A percentile compares a stretch with the other conserved stretches of the same genome.
These are phyloP conservation scores for Kuschelorhynchus macadamiae DNA, from an alignment of 2,888 invertebrate genomes.

Conservation along the genomic window DNA sequence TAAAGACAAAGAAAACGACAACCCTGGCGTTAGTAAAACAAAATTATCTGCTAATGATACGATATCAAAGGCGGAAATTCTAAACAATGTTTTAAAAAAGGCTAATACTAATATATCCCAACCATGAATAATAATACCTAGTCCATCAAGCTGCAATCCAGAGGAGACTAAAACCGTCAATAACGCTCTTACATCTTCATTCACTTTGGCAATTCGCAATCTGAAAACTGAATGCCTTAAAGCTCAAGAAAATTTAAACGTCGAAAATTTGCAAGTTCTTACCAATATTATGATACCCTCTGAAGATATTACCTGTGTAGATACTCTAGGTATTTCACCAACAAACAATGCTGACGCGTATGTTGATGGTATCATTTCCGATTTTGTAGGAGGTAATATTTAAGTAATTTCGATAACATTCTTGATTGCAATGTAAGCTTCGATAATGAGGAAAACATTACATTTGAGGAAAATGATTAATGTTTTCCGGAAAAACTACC, in stretches of 20 bases:
- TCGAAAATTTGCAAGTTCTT: conserved; percentile 4
- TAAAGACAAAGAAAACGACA: conserved; percentile 7
- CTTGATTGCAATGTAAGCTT: conserved; percentile 3
- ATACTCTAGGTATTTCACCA: neutral
- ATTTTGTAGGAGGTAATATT: conserved; percentile 1
- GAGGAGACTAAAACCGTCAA: neutral
- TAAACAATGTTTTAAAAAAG: neutral
- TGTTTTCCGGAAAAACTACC: conserved; percentile 7
- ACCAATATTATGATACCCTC: no score
- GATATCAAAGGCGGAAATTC: neutral
- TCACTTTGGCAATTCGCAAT: conserved; percentile 8
- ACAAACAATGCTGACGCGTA: no score
- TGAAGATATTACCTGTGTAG: conserved; percentile 9
- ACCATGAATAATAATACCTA: neutral
- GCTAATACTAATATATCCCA: neutral
- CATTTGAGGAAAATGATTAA: conserved; percentile 3
- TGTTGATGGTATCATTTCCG: neutral
- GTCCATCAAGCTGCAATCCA: neutral
- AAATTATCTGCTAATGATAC: conserved; percentile 1
- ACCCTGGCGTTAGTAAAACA: neutral
- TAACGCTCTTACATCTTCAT: conserved; percentile 4
- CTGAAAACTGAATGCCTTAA: neutral
- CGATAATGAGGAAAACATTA: conserved; percentile 8
- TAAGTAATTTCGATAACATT: conserved; percentile 1
- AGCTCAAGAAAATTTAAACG: conserved; percentile 3